Conservation (phyloP, 2,113 vertebrate species). For the Hyperoodon ampullatus region DNA sequence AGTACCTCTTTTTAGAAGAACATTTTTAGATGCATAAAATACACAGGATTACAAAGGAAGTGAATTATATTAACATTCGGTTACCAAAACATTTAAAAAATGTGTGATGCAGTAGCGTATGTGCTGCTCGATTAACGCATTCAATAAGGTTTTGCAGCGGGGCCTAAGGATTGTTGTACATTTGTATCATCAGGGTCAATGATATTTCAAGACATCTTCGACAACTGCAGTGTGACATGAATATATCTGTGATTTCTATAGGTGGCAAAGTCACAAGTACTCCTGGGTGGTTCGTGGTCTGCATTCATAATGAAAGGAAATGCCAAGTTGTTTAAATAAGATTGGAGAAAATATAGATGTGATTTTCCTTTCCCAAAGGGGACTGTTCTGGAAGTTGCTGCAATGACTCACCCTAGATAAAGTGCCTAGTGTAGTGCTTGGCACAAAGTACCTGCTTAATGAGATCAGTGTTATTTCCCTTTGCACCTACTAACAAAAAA, state of each 20-base stretch:
- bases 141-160: background rate
- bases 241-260: slow-evolving; percentile 14
- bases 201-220: slow-evolving; percentile 38
- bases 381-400: background rate
- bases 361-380: slow-evolving; percentile 27
- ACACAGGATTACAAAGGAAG: background rate
- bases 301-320: slow-evolving; percentile 34
- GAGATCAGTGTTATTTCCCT: background rate
- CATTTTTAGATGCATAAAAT: slow-evolving; percentile 41
- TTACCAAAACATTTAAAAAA: slow-evolving; percentile 32
- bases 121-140: slow-evolving; percentile 21
- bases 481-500: slow-evolving; percentile 31
- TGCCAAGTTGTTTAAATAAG: slow-evolving; percentile 41
- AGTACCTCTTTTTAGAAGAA: background rate
- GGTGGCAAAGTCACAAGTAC: slow-evolving; percentile 29
- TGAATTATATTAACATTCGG: background rate
- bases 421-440: background rate
- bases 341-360: slow-evolving; percentile 9
- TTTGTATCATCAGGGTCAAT: slow-evolving; percentile 28
- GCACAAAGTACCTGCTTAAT: slow-evolving; percentile 16
- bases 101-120: background rate
- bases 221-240: slow-evolving; percentile 23
- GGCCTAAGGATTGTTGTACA: background rate
- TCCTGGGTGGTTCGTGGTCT: background rate
- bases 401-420: slow-evolving; percentile 23